Evolutionary conservation across 2,888 invertebrate species (phyloP).

Genomic region (Tineola bisselliella): DNA sequence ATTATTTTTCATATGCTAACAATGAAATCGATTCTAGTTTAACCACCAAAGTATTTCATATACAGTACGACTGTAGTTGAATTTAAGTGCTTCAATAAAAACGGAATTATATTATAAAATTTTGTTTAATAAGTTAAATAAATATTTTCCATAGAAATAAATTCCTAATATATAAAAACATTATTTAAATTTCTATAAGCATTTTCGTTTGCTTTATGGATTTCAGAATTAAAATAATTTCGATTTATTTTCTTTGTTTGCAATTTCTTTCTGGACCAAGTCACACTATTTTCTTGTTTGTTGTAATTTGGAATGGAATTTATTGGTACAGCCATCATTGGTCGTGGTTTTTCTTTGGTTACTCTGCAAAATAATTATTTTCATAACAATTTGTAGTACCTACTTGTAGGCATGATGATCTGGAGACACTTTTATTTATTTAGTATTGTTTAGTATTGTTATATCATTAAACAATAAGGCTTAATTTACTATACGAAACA

Average conservation of each 20-base stretch:
- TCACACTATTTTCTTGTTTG: neutral
- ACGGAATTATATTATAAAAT: too few species aligned
- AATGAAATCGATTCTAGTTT: too few species aligned
- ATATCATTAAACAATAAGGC: too few species aligned
- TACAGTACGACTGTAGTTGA: too few species aligned
- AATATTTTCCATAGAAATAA: neutral
- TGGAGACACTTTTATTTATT: too few species aligned
- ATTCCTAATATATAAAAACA: neutral
- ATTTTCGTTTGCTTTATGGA: neutral
- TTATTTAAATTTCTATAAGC: neutral
- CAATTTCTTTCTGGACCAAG: constrained; percentile 15
- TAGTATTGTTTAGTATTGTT: too few species aligned
- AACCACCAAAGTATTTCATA: too few species aligned
- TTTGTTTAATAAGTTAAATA: too few species aligned
- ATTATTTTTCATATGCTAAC: too few species aligned
- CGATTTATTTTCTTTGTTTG: neutral
- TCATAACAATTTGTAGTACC: neutral
- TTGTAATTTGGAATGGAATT: neutral
- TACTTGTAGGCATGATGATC: too few species aligned
- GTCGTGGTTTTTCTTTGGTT: neutral
- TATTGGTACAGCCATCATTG: neutral
- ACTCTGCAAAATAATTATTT: neutral
- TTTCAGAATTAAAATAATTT: neutral
- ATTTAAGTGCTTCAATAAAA: too few species aligned
- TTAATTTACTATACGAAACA: too few species aligned